Percentiles rank a stretch among this genome's conserved stretches.
These are phyloP conservation scores for Formica selysi DNA, from an alignment of 1,140 invertebrate genomes.

Conservation along the genomic window DNA sequence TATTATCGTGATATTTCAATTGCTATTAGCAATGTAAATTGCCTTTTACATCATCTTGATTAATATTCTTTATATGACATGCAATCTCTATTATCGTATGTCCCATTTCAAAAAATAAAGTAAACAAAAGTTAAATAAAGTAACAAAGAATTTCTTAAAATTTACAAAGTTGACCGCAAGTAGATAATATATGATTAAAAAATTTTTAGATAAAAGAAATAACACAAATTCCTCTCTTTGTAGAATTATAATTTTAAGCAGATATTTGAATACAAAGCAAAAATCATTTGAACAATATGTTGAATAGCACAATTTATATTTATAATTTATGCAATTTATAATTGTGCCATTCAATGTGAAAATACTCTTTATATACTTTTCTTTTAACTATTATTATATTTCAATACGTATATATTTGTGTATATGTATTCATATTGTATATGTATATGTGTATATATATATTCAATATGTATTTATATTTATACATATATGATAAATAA, in stretches of 20 bases:
- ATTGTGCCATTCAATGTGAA: too few relatives aligned
- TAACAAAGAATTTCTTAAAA: not conserved
- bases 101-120: not conserved
- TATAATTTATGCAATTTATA: too few relatives aligned
- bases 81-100: not conserved
- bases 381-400: too few relatives aligned
- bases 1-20: not conserved
- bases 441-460: too few relatives aligned
- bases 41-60: not conserved
- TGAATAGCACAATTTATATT: too few relatives aligned
- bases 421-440: too few relatives aligned
- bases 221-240: not conserved
- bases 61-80: not conserved
- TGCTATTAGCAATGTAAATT: not conserved
- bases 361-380: not conserved
- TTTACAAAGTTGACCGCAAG: not conserved
- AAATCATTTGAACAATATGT: too few relatives aligned
- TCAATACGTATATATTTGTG: too few relatives aligned
- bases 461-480: too few relatives aligned
- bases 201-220: constrained; percentile 14
- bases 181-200: not conserved
- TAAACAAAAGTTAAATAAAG: too few relatives aligned
- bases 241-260: not conserved
- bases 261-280: too few relatives aligned
- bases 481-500: not conserved